Evolutionary conservation across 2,888 invertebrate genomes (phyloP).

Genomic region (Caenorhabditis parvicauda): DNA sequence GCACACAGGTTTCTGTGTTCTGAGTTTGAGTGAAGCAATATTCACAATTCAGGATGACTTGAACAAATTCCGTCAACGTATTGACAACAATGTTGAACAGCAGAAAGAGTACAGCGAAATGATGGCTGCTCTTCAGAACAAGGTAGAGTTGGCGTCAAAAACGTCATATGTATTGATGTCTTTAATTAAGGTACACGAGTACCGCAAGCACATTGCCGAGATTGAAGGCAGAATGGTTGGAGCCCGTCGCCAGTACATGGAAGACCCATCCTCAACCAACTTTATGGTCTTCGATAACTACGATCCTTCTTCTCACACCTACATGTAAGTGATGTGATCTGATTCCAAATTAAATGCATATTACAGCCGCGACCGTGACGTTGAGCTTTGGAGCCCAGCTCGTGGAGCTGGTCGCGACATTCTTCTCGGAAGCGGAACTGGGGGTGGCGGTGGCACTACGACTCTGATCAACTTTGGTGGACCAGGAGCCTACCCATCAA

Average conservation of each 20-base stretch:
- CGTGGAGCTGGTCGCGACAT: constrained; percentile 20
- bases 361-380: constrained; percentile 28
- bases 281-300: constrained; percentile 28
- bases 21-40: background rate
- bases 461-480: constrained; percentile 14
- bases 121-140: constrained; percentile 57
- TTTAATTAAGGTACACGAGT: constrained; percentile 49
- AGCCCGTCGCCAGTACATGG: constrained; percentile 35
- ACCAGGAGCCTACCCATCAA: too few relatives aligned
- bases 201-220: constrained; percentile 59
- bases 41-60: constrained; percentile 50
- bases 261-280: constrained; percentile 31
- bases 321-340: too few relatives aligned
- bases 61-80: constrained; percentile 57
- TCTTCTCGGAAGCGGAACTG: constrained; percentile 8
- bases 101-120: constrained; percentile 60
- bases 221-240: constrained; percentile 51
- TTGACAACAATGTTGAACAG: constrained; percentile 61
- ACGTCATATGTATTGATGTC: background rate
- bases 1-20: constrained; percentile 40
- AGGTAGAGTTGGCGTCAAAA: constrained; percentile 25
- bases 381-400: constrained; percentile 31
- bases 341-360: background rate
- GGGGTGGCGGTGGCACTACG: background rate
- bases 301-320: constrained; percentile 24